Evolutionary conservation across 2,888 invertebrate genomes (phyloP).

Genomic region (Amiota mariae): DNA sequence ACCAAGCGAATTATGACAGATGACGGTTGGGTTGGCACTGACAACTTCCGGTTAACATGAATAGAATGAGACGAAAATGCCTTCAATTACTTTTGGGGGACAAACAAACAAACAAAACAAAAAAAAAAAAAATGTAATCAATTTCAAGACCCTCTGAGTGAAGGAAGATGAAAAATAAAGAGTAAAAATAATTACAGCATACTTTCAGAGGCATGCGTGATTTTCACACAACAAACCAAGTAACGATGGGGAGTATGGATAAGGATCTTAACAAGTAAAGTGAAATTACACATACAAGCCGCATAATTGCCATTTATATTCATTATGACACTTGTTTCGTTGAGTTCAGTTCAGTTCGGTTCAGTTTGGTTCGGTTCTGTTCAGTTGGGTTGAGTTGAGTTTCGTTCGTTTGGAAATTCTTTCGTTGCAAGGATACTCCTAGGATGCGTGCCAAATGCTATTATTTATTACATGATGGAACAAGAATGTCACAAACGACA

Average conservation of each 20-base stretch:
- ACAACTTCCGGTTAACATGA: background rate
- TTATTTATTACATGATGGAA: too few relatives aligned
- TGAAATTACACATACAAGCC: conserved; percentile 46
- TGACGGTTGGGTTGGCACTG: conserved; percentile 3
- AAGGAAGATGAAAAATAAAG: background rate
- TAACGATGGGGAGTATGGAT: background rate
- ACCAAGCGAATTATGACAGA: conserved; percentile 36
- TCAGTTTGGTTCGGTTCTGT: too few relatives aligned
- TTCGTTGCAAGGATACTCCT: too few relatives aligned
- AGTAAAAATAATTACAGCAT: conserved; percentile 26
- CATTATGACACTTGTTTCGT: conserved; percentile 50
- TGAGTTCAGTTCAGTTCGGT: too few relatives aligned
- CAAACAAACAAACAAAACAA: background rate
- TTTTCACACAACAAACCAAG: background rate
- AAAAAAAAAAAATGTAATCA: conserved; percentile 31
- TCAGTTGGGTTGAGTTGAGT: too few relatives aligned
- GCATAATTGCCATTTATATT: conserved; percentile 66
- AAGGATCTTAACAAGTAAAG: conserved; percentile 30
- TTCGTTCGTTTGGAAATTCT: too few relatives aligned
- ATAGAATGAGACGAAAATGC: background rate
- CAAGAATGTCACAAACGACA: background rate
- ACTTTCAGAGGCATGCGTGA: conserved; percentile 22
- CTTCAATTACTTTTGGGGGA: background rate
- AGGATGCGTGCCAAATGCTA: too few relatives aligned
- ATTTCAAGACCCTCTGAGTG: background rate